Evolutionary conservation across 2,797 vertebrate genomes (phyloP).

Genomic region (Brachyalestes nurse): DNA sequence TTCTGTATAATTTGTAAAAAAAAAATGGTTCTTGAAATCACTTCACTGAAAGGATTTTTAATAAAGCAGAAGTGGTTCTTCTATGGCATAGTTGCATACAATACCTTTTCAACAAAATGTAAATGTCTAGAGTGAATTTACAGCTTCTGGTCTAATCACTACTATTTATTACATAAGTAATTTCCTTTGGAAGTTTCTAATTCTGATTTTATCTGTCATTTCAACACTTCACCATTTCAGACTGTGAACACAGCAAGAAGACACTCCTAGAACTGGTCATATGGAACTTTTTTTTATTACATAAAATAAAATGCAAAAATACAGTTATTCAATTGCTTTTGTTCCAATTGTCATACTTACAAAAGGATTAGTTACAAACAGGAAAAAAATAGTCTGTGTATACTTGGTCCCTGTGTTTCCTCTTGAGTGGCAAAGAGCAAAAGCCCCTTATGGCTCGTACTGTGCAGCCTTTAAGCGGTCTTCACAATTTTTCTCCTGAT

Average conservation of each 20-base stretch:
- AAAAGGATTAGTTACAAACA: slow-evolving; percentile 48
- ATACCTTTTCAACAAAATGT: too few relatives aligned
- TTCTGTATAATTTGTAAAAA: too few relatives aligned
- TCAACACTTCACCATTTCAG: not conserved
- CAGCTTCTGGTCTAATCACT: too few relatives aligned
- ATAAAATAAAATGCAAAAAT: slow-evolving; percentile 55
- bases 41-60: too few relatives aligned
- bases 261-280: not conserved
- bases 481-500: not conserved
- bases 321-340: slow-evolving; percentile 49
- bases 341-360: slow-evolving; percentile 38
- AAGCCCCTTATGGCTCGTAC: slow-evolving; percentile 14
- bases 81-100: too few relatives aligned
- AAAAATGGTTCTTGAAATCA: too few relatives aligned
- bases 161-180: too few relatives aligned
- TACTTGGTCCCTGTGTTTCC: slow-evolving; percentile 32
- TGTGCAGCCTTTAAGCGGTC: slow-evolving; percentile 8
- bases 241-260: not conserved
- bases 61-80: too few relatives aligned
- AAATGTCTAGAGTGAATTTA: too few relatives aligned
- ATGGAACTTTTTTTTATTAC: slow-evolving; percentile 54
- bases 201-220: too few relatives aligned
- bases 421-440: not conserved
- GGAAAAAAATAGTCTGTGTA: slow-evolving; percentile 49
- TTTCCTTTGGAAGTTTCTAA: too few relatives aligned